Conservation (phyloP, 2,888 invertebrate species). For the Erannis defoliaria region DNA sequence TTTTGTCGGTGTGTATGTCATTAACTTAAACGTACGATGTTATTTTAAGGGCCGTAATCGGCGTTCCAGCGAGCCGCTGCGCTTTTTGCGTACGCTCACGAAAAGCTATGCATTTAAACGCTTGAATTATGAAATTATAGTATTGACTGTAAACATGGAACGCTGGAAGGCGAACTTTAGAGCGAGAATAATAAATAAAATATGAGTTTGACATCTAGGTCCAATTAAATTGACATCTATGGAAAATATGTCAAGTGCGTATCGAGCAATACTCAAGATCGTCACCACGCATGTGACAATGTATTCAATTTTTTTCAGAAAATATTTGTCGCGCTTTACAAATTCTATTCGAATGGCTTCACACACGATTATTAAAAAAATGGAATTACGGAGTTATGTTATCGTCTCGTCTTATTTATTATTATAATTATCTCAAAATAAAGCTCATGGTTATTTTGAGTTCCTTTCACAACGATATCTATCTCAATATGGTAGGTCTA, state of each 20-base stretch:
- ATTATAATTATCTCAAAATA: too few species aligned
- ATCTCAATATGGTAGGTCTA: too few species aligned
- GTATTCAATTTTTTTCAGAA: too few species aligned
- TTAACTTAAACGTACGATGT: slow-evolving; percentile 87
- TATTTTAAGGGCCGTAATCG: slow-evolving; percentile 85
- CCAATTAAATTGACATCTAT: neutral
- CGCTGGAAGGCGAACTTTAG: slow-evolving; percentile 50
- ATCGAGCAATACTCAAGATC: too few species aligned
- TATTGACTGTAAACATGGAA: slow-evolving; percentile 80
- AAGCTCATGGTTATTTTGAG: too few species aligned
- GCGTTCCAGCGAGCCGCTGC: slow-evolving; percentile 74
- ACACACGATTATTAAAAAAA: too few species aligned
- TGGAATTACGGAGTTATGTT: too few species aligned
- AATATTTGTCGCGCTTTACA: too few species aligned
- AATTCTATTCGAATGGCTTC: too few species aligned
- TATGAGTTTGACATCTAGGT: neutral
- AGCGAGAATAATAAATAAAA: neutral
- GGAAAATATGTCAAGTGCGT: neutral
- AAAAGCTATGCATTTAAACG: slow-evolving; percentile 87
- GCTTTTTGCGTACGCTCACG: slow-evolving; percentile 77
- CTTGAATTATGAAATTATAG: slow-evolving; percentile 86
- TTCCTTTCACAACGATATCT: too few species aligned
- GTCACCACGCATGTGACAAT: too few species aligned
- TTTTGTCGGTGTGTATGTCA: slow-evolving; percentile 85
- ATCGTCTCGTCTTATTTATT: too few species aligned